Conservation (phyloP, 2,888 invertebrate genomes). For the Mechanitis mazaeus region DNA sequence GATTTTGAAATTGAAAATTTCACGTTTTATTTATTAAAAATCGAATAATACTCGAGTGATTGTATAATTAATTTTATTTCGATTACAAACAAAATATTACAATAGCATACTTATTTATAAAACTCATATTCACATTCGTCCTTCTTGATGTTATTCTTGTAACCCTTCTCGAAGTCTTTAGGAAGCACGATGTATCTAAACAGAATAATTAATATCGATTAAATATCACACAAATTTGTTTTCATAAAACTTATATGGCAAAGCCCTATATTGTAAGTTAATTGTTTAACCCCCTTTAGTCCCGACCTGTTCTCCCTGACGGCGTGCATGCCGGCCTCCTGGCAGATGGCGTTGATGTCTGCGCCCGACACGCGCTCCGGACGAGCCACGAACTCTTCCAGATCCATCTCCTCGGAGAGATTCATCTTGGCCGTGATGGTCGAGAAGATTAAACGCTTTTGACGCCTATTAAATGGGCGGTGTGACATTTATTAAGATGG, state of each 20-base stretch:
- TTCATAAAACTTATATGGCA: no score
- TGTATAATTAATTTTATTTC: slow-evolving; percentile 18
- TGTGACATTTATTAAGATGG: background rate
- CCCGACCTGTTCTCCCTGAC: slow-evolving; percentile 94
- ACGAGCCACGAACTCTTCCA: slow-evolving; percentile 98
- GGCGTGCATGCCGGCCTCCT: slow-evolving; percentile 99
- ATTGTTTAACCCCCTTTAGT: background rate
- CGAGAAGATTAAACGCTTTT: slow-evolving; percentile 97
- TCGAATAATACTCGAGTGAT: background rate
- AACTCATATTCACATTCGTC: slow-evolving; percentile 99
- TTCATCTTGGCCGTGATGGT: slow-evolving; percentile 99
- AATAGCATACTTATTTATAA: slow-evolving; percentile 89
- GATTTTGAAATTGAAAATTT: slow-evolving; percentile 48
- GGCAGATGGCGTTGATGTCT: slow-evolving; percentile 99
- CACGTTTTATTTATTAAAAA: slow-evolving; percentile 12
- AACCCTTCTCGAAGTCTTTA: slow-evolving; percentile 99
- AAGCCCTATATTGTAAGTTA: no score
- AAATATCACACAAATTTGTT: background rate
- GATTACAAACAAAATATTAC: slow-evolving; percentile 24
- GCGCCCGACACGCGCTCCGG: slow-evolving; percentile 99
- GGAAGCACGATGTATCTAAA: slow-evolving; percentile 93
- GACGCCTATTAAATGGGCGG: slow-evolving; percentile 66
- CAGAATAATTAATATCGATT: slow-evolving; percentile 20
- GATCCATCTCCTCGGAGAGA: slow-evolving; percentile 97
- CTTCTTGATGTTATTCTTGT: slow-evolving; percentile 99